Percentiles rank a stretch among this genome's conserved stretches.
phyloP scores from a whole-genome alignment of 2,113 vertebrate genomes.

The human region DNA sequence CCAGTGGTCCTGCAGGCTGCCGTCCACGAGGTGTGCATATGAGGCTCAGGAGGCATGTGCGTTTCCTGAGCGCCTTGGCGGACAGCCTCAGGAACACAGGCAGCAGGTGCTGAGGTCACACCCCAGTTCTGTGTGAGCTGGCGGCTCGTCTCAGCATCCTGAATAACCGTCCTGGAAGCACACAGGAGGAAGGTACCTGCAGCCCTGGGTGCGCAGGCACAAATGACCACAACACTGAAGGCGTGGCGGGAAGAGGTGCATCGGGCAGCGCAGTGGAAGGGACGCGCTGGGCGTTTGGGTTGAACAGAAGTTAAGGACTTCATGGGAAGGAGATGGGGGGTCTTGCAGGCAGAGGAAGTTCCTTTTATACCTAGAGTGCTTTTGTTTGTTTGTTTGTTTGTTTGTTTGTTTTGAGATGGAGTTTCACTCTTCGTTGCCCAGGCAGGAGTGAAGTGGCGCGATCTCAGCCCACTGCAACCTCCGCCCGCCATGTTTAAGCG shows the following conservation, averaged over 20 bases:
- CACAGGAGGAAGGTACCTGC: neutral
- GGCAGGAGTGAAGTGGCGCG: too few relatives aligned
- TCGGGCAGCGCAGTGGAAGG: neutral
- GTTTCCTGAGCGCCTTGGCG: neutral
- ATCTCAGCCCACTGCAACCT: too few relatives aligned
- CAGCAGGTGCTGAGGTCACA: neutral
- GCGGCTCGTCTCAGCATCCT: too few relatives aligned
- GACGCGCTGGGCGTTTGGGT: neutral
- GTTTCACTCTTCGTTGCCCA: neutral
- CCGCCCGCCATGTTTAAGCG: too few relatives aligned
- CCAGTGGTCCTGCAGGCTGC: neutral
- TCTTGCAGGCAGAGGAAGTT: neutral
- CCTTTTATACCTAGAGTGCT: neutral
- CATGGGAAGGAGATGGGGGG: neutral
- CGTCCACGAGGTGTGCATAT: neutral
- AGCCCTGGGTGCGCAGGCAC: rapidly evolving
- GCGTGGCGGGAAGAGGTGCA: rapidly evolving
- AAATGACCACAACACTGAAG: neutral
- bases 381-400: neutral
- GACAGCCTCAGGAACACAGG: neutral
- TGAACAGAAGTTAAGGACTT: neutral
- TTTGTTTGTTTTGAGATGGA: too few relatives aligned
- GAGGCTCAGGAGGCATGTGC: neutral
- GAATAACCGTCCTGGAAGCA: too few relatives aligned
- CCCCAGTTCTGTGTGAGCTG: neutral